phyloP scores from a whole-genome alignment of 92 coral and sea anemone genomes.

The Epizoanthus scotinus region DNA sequence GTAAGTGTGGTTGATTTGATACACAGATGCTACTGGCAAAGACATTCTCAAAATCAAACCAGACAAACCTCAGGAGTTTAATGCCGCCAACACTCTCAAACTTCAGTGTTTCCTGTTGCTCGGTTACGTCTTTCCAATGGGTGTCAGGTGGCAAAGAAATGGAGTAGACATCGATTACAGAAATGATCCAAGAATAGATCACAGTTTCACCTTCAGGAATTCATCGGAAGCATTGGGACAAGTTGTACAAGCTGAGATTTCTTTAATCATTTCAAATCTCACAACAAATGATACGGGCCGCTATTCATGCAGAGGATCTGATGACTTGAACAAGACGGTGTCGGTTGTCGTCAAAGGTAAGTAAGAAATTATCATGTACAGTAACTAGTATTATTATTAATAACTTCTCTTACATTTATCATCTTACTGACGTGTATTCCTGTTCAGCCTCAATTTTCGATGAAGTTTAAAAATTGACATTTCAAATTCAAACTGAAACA shows the following conservation, averaged over 20 bases:
- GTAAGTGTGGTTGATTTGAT: too few relatives aligned
- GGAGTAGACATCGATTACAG: neutral
- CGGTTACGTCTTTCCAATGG: neutral
- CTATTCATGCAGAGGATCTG: conserved; percentile 1
- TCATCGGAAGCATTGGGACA: conserved; percentile 18
- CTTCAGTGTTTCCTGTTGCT: conserved; percentile 32
- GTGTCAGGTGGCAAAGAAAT: conserved; percentile 15
- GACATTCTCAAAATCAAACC: conserved; percentile 25
- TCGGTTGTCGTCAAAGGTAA: conserved; percentile 8
- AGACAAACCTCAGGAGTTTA: neutral
- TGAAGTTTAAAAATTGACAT: too few relatives aligned
- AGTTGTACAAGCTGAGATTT: neutral
- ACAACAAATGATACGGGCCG: conserved; percentile 19
- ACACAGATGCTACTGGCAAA: neutral
- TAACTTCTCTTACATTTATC: too few relatives aligned
- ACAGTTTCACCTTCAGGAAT: neutral
- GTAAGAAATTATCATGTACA: conserved; percentile 23
- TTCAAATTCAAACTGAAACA: too few relatives aligned
- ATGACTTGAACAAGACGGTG: conserved; percentile 13
- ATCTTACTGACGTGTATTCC: too few relatives aligned
- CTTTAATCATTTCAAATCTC: conserved; percentile 24
- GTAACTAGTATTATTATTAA: too few relatives aligned
- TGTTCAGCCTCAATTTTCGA: too few relatives aligned
- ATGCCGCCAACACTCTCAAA: conserved; percentile 9
- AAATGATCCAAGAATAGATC: neutral